Evolutionary conservation across 2,113 vertebrate species (phyloP), one percentile per base, ranked within the genome.

Genomic region (Psilopogon haemacephalus): DNA sequence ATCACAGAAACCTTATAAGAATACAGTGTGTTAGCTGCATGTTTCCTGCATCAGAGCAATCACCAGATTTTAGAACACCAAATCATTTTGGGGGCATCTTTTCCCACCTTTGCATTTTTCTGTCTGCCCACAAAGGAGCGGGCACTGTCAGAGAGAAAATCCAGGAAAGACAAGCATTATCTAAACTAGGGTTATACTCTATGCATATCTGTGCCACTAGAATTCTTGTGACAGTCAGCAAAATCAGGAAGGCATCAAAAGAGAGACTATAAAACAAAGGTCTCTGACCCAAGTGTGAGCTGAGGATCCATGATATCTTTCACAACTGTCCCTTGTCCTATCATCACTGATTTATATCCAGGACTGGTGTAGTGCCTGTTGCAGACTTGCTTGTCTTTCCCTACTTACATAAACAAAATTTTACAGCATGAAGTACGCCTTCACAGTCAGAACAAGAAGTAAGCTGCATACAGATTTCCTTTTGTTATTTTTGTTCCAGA

Each of bases 391-490:
- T 13, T 3, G 6, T 6, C 5, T 68, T 44, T 55, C 30, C 10
- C 19, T 32, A 28, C 9, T 11, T 15, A 42, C 6, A 33, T 5
- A 30, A 11, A 11, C 18, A 28, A 63, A 69, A 7, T 6, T 2
- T n/a, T 50, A 14, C 58, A 68, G 13, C 26, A 30, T 5, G 9
- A 52, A 33, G 20, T 69, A 28, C 5, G 55, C 7, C 5, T 5
- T 46, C 64, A 69, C 17, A 48, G 23, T 20, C 6, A 83, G 28
- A 80, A 54, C 28, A 62, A 13, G 32, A 52, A 46, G 5, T 40
- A 30, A 32, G 5, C 9, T 63, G 26, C 0, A 1, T 24, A 26
- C 2, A 56, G 58, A 32, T 2, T 54, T 68, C 2, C 0, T 19
- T 88, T 81, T 55, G 7, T 40, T 12, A 12, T 32, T 28, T 46